Base-by-base conservation (phyloP, 2,888 invertebrate genomes). In the Noctua pronuba region DNA sequence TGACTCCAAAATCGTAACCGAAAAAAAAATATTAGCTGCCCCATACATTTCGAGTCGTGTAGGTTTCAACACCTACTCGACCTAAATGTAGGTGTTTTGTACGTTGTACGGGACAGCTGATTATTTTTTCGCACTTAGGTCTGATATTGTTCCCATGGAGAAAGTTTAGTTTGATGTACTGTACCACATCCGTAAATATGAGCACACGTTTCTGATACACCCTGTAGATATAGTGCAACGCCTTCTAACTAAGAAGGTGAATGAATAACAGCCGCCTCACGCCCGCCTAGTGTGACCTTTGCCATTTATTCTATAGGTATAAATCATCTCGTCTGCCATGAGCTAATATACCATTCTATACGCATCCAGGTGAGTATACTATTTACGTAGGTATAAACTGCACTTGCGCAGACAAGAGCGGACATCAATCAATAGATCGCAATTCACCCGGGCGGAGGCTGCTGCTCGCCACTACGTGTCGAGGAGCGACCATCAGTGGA, bases 381-480 rank as follows among this genome's bases (percentile, higher is more conserved):
- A 35, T 41, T 8, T 38, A 44, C 0, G 0, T 79, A 38, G 8
- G 8, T 28, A 35, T 60, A 35, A 77, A 82, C 83, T 80, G 80
- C 80, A 80, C 80, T 80, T 80, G 80, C 80, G 80, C 80, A 80
- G 65, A 69, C 35, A 65, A 80, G 83, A 49, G 64, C 58, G 28
- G 24, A n/a, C 78, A 66, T 83, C 58, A 80, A 83, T 80, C 79
- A 83, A 75, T 80, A 80, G 31, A 75, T 64, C 10, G 55, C 35
- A 64, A 64, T 49, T 58, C n/a, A 49, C 44, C 64, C 21, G 66
- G 60, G 65, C 58, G 49, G 83, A 82, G 49, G 77, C 80, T 82
- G 65, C 16, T 24, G 46, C 68, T 28, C 4, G 68, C 31, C 64
- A 77, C 77, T 65, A 16, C 41, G 55, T 64, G 35, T 28, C 35